These are phyloP conservation scores for Helarctos malayanus DNA, from an alignment of 2,797 vertebrate species.

Conservation along the genomic window DNA sequence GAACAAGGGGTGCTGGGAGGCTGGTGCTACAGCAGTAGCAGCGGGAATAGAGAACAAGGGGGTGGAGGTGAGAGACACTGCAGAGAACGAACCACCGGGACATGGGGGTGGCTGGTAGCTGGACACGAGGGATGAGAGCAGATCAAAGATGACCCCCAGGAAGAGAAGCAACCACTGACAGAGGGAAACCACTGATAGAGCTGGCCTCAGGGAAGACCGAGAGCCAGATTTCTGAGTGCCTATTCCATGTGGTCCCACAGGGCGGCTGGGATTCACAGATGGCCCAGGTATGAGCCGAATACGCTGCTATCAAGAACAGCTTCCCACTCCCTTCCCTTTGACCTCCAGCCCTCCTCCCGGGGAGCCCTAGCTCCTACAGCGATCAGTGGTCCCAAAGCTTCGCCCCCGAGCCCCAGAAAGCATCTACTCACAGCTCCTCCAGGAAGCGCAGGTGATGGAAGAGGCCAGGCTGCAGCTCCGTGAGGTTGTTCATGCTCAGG, in stretches of 20 bases:
- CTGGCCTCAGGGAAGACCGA: accelerated
- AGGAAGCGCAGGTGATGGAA: conserved; percentile 95
- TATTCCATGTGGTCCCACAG: accelerated
- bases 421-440: conserved; percentile 96
- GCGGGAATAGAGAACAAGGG: background rate
- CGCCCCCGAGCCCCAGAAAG: accelerated
- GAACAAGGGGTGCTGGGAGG: background rate
- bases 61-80: too few species aligned
- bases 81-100: background rate
- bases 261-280: background rate
- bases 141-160: background rate
- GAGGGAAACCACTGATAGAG: background rate
- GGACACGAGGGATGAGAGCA: background rate
- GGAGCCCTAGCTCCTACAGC: background rate
- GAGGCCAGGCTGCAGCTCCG: conserved; percentile 91
- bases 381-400: background rate
- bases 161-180: accelerated
- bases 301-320: background rate
- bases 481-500: conserved; percentile 99
- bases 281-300: too few species aligned
- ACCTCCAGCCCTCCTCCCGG: accelerated
- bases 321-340: background rate
- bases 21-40: too few species aligned
- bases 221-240: background rate
- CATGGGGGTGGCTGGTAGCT: background rate